Percentiles rank a stretch among this genome's conserved stretches.
phyloP scores from a whole-genome alignment of 23 tunicate genomes.

The Diplosoma virens region DNA sequence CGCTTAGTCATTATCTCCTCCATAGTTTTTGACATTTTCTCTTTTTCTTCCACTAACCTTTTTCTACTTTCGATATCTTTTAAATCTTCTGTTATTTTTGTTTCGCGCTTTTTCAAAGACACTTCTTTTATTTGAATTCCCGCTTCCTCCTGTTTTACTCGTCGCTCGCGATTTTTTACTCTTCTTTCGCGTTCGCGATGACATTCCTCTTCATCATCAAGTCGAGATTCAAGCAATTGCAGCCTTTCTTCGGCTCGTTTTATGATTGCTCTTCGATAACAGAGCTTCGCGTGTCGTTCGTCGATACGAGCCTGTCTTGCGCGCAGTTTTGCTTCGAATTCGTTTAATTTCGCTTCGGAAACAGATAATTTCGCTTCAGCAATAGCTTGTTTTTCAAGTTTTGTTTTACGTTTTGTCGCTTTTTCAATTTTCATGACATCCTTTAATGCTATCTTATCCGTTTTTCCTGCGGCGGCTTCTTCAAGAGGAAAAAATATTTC shows the following conservation, averaged over 20 bases:
- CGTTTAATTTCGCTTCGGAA: constrained; percentile 71
- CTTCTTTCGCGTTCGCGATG: constrained; percentile 69
- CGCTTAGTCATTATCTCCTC: constrained; percentile 71
- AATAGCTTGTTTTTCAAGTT: constrained; percentile 40
- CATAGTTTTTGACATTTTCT: constrained; percentile 47
- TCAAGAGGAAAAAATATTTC: constrained; percentile 58
- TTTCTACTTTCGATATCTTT: constrained; percentile 60
- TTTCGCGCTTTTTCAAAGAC: constrained; percentile 62
- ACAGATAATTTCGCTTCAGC: constrained; percentile 54
- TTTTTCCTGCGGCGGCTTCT: constrained; percentile 56
- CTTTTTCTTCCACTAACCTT: constrained; percentile 78
- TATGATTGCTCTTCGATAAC: constrained; percentile 61
- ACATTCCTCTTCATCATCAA: constrained; percentile 76
- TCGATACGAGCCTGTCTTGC: constrained; percentile 86
- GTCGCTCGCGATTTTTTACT: constrained; percentile 65
- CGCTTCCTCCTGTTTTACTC: constrained; percentile 79
- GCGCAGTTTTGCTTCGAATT: constrained; percentile 66
- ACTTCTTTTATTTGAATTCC: constrained; percentile 70
- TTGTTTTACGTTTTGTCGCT: constrained; percentile 60
- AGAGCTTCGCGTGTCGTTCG: constrained; percentile 86
- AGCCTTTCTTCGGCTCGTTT: constrained; percentile 64
- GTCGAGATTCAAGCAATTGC: constrained; percentile 41
- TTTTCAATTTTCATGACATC: constrained; percentile 50
- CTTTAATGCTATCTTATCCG: constrained; percentile 21
- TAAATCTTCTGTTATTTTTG: constrained; percentile 37